Conservation (phyloP, 2,888 invertebrate genomes). For the Synergus laeviventris region DNA sequence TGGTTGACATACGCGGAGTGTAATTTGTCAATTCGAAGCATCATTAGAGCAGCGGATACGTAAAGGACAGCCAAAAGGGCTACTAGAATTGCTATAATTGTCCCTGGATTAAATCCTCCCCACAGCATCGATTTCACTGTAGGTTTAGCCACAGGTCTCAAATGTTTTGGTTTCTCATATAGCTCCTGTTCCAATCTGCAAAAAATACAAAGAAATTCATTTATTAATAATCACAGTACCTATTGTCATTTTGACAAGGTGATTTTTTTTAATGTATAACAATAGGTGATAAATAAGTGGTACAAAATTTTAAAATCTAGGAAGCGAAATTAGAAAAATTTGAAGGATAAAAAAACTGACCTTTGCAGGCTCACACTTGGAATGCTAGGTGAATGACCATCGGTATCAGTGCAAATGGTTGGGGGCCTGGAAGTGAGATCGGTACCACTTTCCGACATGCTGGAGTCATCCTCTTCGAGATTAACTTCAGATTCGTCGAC, state of each 20-base stretch:
- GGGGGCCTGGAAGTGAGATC: constrained; percentile 73
- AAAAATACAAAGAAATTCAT: constrained; percentile 15
- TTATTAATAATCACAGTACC: neutral
- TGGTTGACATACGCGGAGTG: constrained; percentile 72
- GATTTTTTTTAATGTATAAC: no score
- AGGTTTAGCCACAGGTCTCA: constrained; percentile 32
- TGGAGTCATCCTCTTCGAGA: constrained; percentile 75
- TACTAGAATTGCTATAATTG: constrained; percentile 68
- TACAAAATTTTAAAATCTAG: no score
- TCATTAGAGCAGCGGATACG: constrained; percentile 72
- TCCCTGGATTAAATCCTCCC: constrained; percentile 59
- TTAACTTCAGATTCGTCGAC: constrained; percentile 71
- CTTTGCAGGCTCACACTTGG: constrained; percentile 62
- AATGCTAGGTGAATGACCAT: constrained; percentile 60
- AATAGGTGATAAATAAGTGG: no score
- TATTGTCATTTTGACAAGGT: no score
- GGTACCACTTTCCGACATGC: constrained; percentile 75
- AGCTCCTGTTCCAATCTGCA: constrained; percentile 61
- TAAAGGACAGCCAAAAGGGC: constrained; percentile 69
- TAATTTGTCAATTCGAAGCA: constrained; percentile 71
- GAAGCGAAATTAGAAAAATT: neutral
- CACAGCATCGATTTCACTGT: constrained; percentile 5
- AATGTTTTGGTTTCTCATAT: constrained; percentile 43
- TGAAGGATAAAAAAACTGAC: constrained; percentile 40
- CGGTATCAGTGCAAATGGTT: constrained; percentile 68